Percentiles rank a stretch among this genome's conserved stretches.
Evolutionary conservation across 2,888 invertebrate genomes (phyloP).

Genomic region (Gortyna flavago): DNA sequence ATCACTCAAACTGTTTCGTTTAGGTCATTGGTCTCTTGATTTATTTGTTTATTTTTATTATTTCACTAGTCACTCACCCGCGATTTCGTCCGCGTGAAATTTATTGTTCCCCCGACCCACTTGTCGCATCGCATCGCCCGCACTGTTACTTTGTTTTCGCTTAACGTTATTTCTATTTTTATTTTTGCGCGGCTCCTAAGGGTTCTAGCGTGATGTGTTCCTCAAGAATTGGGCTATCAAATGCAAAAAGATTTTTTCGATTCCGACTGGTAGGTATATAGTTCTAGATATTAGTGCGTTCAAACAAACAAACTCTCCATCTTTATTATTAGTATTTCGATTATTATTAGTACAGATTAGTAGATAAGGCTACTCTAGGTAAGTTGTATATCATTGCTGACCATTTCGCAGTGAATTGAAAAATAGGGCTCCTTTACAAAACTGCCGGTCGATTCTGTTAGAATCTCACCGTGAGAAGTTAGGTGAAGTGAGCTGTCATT

Average conservation of each 20-base stretch:
- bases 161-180: no score
- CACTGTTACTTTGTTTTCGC: no score
- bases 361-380: background rate
- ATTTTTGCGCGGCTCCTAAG: no score
- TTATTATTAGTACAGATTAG: background rate
- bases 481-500: no score
- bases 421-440: background rate
- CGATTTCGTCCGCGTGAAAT: background rate
- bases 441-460: no score
- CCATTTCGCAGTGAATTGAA: background rate
- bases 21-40: background rate
- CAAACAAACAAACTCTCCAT: no score
- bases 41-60: background rate
- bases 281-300: no score
- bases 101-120: background rate
- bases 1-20: background rate
- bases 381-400: background rate
- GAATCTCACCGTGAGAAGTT: no score
- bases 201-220: background rate
- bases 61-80: background rate
- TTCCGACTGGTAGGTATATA: no score
- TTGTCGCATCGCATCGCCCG: no score
- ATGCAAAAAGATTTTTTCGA: background rate
- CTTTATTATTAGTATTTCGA: background rate
- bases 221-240: background rate